Evolutionary conservation across 1,140 invertebrate species (phyloP).

Genomic region (Kradibia gibbosae): DNA sequence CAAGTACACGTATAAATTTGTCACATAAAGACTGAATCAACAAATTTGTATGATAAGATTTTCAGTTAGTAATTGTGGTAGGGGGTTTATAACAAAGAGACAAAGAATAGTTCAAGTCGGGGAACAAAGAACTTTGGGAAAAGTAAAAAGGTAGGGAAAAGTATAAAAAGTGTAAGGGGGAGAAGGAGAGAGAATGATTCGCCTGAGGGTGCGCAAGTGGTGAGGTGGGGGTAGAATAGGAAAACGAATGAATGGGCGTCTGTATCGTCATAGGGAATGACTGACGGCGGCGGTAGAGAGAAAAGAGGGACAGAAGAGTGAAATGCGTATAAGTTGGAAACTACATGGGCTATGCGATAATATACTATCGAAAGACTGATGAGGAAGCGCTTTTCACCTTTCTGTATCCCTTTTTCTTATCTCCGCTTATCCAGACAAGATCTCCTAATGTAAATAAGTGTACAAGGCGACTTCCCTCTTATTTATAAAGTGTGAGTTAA

Average conservation of each 20-base stretch:
- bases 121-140: not conserved
- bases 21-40: not conserved
- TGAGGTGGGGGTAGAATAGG: not conserved
- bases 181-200: conserved; percentile 19
- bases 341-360: conserved; percentile 11
- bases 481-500: no score
- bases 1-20: not conserved
- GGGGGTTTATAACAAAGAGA: not conserved
- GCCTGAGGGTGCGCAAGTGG: conserved; percentile 1
- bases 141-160: conserved; percentile 15
- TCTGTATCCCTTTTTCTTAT: conserved; percentile 3
- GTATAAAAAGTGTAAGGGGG: not conserved
- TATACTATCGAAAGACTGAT: not conserved
- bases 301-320: no score
- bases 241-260: conserved; percentile 42
- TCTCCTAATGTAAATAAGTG: not conserved
- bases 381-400: conserved; percentile 17
- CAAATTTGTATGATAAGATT: conserved; percentile 24
- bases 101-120: conserved; percentile 39
- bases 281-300: no score
- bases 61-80: conserved; percentile 38
- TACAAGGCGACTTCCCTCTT: no score
- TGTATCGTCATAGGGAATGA: not conserved
- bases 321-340: conserved; percentile 2
- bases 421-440: not conserved